Conservation (phyloP, 2,888 invertebrate species). For the Cantharis flavilabris region DNA sequence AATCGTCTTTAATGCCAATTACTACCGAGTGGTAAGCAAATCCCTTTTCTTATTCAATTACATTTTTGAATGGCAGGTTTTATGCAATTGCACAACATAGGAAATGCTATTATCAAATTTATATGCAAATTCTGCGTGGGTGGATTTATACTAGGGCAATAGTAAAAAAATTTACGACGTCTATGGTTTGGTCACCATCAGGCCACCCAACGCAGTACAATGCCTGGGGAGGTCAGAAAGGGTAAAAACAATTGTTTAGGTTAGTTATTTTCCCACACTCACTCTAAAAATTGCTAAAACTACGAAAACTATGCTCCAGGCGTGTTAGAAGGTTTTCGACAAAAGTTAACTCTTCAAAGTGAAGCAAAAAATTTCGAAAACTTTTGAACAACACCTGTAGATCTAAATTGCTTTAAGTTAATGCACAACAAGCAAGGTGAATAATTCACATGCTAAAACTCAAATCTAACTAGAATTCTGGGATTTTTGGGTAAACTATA, state of each 20-base stretch:
- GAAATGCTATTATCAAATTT: background rate
- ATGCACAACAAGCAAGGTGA: conserved; percentile 28
- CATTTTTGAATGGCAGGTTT: background rate
- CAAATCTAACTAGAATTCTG: conserved; percentile 42
- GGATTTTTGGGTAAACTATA: conserved; percentile 40
- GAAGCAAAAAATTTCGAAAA: background rate
- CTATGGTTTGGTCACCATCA: background rate
- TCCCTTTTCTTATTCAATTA: background rate
- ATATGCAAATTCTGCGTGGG: background rate
- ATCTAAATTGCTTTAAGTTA: background rate
- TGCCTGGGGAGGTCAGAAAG: background rate
- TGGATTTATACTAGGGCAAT: background rate
- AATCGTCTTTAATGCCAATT: background rate
- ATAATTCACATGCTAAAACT: conserved; percentile 30
- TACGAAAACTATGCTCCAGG: background rate
- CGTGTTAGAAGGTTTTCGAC: background rate
- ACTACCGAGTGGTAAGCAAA: background rate
- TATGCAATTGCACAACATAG: background rate
- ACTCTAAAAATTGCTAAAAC: background rate
- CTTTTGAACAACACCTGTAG: background rate
- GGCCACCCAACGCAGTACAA: background rate
- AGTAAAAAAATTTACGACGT: background rate
- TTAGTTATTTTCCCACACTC: background rate
- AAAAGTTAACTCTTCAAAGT: background rate
- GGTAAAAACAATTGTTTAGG: background rate